Percentiles rank a stretch among this genome's conserved stretches.
phyloP scores from a whole-genome alignment of 30 jellyfish, hydroid and myxozoan species.

The Sanderia malayensis region DNA sequence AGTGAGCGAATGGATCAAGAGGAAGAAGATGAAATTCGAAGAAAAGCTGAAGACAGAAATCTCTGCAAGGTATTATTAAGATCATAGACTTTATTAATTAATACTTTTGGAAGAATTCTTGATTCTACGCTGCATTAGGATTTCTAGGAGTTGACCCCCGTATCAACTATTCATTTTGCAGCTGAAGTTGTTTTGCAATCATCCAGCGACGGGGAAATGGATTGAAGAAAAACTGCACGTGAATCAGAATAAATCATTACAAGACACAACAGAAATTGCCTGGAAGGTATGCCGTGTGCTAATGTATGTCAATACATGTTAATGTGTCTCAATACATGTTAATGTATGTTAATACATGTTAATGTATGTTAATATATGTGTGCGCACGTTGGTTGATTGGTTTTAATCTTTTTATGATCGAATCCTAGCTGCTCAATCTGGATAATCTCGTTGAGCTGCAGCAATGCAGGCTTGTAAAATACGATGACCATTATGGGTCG shows the following conservation, averaged over 20 bases:
- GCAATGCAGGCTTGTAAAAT: conserved; percentile 80
- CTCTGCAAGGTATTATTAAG: conserved; percentile 89
- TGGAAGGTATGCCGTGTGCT: conserved; percentile 90
- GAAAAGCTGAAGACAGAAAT: conserved; percentile 56
- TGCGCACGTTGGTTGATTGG: no score
- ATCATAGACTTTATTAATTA: no score
- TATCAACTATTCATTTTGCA: no score
- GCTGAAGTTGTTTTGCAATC: conserved; percentile 72
- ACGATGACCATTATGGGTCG: conserved; percentile 68
- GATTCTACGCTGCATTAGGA: no score
- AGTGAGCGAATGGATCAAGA: conserved; percentile 44
- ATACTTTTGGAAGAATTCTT: no score
- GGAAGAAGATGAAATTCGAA: conserved; percentile 47
- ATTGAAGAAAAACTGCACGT: conserved; percentile 62
- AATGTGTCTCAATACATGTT: no score
- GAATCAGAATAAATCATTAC: conserved; percentile 54
- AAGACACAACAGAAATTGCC: conserved; percentile 75
- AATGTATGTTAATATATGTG: no score
- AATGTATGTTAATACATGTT: no score
- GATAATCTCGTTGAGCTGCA: conserved; percentile 47
- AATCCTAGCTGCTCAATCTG: conserved; percentile 64
- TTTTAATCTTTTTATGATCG: no score
- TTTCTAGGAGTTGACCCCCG: no score
- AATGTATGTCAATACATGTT: no score
- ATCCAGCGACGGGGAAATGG: conserved; percentile 57